These are phyloP conservation scores for Drosophila siamana DNA, from an alignment of 2,888 invertebrate species.

Conservation along the genomic window DNA sequence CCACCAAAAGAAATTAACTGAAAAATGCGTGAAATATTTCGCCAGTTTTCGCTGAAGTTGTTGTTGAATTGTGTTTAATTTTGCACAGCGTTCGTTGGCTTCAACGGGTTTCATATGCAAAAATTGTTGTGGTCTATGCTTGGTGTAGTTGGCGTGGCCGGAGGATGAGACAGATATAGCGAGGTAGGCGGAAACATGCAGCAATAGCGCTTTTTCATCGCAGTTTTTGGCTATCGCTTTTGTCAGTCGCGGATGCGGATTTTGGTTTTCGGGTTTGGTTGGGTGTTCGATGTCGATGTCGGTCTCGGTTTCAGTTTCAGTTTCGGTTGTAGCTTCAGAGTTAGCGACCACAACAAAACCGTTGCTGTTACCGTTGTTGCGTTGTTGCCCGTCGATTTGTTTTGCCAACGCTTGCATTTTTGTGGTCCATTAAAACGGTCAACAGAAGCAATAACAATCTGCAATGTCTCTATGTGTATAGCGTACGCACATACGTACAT, in stretches of 20 bases:
- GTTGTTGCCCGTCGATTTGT: constrained; percentile 35
- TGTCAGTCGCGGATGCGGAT: constrained; percentile 54
- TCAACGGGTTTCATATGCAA: constrained; percentile 33
- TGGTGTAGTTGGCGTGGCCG: constrained; percentile 29
- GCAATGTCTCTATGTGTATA: constrained; percentile 24
- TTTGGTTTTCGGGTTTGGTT: constrained; percentile 43
- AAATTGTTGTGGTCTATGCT: constrained; percentile 4
- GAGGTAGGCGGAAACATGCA: constrained; percentile 44
- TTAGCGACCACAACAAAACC: constrained; percentile 41
- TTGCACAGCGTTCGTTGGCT: constrained; percentile 21
- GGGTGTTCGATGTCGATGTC: not conserved
- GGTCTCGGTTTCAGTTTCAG: constrained; percentile 27
- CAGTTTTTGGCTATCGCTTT: constrained; percentile 64
- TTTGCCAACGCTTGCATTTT: constrained; percentile 65
- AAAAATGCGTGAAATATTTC: constrained; percentile 48
- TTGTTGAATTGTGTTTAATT: constrained; percentile 21
- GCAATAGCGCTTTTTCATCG: constrained; percentile 47
- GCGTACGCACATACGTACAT: constrained; percentile 19
- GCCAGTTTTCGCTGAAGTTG: constrained; percentile 23
- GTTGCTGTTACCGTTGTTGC: not conserved
- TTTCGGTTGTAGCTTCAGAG: constrained; percentile 37
- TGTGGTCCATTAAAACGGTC: constrained; percentile 75
- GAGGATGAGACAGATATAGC: not conserved
- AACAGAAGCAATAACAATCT: constrained; percentile 28
- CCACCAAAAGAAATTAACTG: constrained; percentile 48